These are phyloP conservation scores for Asbolus verrucosus DNA, from an alignment of 1,140 invertebrate genomes.

Conservation along the genomic window DNA sequence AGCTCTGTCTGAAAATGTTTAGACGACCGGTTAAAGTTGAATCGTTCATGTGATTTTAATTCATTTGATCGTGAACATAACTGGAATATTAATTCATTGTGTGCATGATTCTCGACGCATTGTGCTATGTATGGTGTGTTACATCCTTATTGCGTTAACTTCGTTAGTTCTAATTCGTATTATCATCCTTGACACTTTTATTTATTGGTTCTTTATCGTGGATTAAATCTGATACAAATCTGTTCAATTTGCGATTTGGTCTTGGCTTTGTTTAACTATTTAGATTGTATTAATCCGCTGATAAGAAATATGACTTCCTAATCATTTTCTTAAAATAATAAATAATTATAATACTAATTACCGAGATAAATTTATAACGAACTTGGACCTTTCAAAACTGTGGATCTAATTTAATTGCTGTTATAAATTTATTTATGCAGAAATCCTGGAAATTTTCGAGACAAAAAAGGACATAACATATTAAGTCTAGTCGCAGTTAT, in stretches of 20 bases:
- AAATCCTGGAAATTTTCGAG: neutral
- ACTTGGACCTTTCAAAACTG: neutral
- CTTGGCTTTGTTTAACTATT: neutral
- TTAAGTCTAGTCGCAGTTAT: no score
- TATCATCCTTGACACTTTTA: constrained; percentile 17
- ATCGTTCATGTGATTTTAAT: constrained; percentile 26
- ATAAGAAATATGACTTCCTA: neutral
- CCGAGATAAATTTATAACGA: neutral
- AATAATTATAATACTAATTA: neutral
- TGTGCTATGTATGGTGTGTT: constrained; percentile 6
- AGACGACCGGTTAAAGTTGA: constrained; percentile 19
- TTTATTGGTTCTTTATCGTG: neutral
- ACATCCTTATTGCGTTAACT: constrained; percentile 35
- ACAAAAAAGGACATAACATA: no score
- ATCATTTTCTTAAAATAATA: neutral
- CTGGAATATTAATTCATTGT: constrained; percentile 24
- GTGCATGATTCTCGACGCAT: no score
- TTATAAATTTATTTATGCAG: neutral
- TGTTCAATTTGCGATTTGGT: constrained; percentile 10
- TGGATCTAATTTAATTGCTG: neutral
- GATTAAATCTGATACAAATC: neutral
- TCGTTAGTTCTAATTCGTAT: neutral
- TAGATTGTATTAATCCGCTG: constrained; percentile 4
- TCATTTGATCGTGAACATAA: constrained; percentile 10
- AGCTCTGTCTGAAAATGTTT: no score